These are phyloP conservation scores for Crax fasciolata DNA, from an alignment of 2,797 vertebrate species.

Conservation along the genomic window DNA sequence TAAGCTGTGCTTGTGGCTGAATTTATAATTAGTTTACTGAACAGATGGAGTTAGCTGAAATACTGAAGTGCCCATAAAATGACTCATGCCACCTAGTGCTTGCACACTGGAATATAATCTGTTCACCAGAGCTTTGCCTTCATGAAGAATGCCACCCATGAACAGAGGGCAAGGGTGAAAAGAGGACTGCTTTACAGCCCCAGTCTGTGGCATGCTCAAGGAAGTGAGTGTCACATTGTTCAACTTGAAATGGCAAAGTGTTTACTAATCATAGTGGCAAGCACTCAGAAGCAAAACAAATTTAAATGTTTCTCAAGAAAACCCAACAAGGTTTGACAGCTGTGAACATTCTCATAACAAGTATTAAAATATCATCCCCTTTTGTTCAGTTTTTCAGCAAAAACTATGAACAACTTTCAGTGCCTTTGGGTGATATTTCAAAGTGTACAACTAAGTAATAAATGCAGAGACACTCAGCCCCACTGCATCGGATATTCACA, in stretches of 20 bases:
- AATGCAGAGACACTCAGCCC: not conserved
- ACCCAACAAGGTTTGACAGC: not conserved
- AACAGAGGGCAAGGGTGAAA: not conserved
- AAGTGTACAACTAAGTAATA: not conserved
- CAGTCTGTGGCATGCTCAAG: not conserved
- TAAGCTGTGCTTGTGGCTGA: constrained; percentile 2
- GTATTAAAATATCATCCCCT: not conserved
- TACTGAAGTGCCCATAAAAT: constrained; percentile 26
- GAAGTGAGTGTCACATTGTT: not conserved
- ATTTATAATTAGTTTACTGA: constrained; percentile 35
- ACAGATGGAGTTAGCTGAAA: constrained; percentile 47
- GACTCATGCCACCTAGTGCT: not conserved
- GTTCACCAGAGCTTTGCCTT: not conserved
- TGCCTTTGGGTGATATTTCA: not conserved
- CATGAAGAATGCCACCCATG: not conserved
- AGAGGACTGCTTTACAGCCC: not conserved
- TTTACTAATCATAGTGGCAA: not conserved
- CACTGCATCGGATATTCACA: not conserved
- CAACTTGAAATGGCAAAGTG: not conserved
- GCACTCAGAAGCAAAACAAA: not conserved
- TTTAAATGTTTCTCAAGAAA: constrained; percentile 3
- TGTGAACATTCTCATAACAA: not conserved
- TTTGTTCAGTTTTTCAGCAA: constrained; percentile 5
- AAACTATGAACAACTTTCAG: not conserved
- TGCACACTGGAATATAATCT: not conserved